Base-by-base conservation (phyloP, 2,797 vertebrate genomes). In the Cyprinella venusta region DNA sequence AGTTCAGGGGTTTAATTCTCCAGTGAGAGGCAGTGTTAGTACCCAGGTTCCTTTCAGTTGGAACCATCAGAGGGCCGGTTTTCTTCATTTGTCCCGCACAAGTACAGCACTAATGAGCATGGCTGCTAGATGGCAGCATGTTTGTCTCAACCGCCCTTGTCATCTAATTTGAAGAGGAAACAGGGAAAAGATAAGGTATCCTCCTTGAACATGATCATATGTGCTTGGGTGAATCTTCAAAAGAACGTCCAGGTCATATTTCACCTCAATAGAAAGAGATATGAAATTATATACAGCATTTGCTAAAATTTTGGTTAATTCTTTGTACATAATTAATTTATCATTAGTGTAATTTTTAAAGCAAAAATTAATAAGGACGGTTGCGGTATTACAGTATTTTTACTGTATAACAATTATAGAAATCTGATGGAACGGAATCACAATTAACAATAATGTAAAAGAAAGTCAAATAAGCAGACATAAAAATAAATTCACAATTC, bases 331-430 rank as follows among this genome's bases (percentile, higher is more conserved):
- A 30, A 4, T 33, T 33, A 33, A 33, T 33, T 33, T 3, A 4
- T 56, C 9, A 59, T 75, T 50, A 18, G 61, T 69, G 48, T 0
- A 38, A 61, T 4, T 8, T 61, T 42, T n/a, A 8, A 56, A 50
- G 24, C 42, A n/a, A 30, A 30, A 71, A 76, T 42, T 16, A 18
- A 40, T 40, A 76, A 38, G 21, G 36, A n/a, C 19, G n/a, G 10
- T 61, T 40, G 8, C 54, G 42, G 36, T 26, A 9, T 76, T 76
- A 76, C 74, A 61, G 74, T 76, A 42, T 26, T 59, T 76, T 42
- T 76, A 61, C 54, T 76, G 74, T 76, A 76, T 59, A 42, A 26
- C 74, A n/a, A n/a, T 40, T n/a, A 8, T 26, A 18, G 8, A 59
- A 10, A 59, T 59, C 13, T 40, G 40, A 24, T 59, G 33, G 33